phyloP scores from a whole-genome alignment of 2,888 invertebrate species.

The Willowsia nigromaculata region DNA sequence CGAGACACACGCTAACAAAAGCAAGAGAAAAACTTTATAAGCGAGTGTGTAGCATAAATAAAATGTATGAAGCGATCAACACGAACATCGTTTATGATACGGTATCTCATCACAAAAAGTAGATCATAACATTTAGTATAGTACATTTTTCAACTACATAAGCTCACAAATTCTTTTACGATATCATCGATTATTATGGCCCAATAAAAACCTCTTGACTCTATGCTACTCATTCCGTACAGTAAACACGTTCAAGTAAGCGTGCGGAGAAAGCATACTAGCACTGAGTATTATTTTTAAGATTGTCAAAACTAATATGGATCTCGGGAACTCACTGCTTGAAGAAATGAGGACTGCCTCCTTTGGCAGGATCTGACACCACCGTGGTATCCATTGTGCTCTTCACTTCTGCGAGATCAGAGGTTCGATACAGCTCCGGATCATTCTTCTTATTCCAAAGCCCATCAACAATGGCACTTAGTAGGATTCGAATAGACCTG shows the following conservation, averaged over 20 bases:
- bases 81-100: not conserved
- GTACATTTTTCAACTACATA: not conserved
- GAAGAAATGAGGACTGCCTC: conserved; percentile 75
- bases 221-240: not conserved
- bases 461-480: conserved; percentile 76
- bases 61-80: not conserved
- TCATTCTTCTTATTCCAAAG: conserved; percentile 74
- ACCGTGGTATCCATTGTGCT: conserved; percentile 76
- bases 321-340: conserved; percentile 66
- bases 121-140: too few species aligned
- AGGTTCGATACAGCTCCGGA: conserved; percentile 73
- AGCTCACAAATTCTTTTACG: not conserved
- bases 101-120: not conserved
- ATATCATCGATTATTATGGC: not conserved
- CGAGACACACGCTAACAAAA: too few species aligned
- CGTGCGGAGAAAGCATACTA: not conserved
- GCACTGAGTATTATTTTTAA: not conserved
- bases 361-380: conserved; percentile 74
- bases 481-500: conserved; percentile 74
- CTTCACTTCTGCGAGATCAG: conserved; percentile 74
- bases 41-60: not conserved
- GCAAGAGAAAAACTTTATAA: too few species aligned
- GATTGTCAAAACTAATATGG: conserved; percentile 27
- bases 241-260: not conserved
- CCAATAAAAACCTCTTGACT: not conserved